Percentiles rank a stretch among this genome's conserved stretches.
These are phyloP conservation scores for Lochmaea crataegi DNA, from an alignment of 2,888 invertebrate species.

Conservation along the genomic window DNA sequence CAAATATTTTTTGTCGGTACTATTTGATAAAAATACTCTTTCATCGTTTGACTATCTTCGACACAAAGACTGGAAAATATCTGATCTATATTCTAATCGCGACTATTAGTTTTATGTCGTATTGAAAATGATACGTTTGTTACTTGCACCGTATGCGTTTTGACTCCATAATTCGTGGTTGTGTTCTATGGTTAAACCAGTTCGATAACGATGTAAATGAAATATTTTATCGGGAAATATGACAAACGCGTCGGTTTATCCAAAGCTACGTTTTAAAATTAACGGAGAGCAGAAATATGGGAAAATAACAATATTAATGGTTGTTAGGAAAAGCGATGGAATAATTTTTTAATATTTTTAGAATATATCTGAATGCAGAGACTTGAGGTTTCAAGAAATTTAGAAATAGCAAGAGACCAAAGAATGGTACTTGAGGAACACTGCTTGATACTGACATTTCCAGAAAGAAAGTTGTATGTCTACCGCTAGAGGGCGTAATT, in stretches of 20 bases:
- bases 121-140: conserved; percentile 7
- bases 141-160: background rate
- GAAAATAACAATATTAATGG: no score
- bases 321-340: no score
- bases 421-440: no score
- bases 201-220: background rate
- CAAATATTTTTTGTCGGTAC: conserved; percentile 26
- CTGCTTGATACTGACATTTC: no score
- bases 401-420: no score
- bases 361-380: no score
- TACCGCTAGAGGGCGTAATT: no score
- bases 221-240: background rate
- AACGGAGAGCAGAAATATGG: no score
- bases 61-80: conserved; percentile 8
- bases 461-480: no score
- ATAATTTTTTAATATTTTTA: no score
- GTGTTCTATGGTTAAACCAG: conserved; percentile 5
- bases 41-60: conserved; percentile 2
- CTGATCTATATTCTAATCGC: conserved; percentile 23
- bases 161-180: background rate
- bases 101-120: conserved; percentile 8
- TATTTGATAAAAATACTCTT: conserved; percentile 13
- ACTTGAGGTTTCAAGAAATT: no score
- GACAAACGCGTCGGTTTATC: background rate
- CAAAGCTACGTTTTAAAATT: no score